Evolutionary conservation across 2,113 vertebrate species (phyloP), one percentile per base, ranked within the genome.

Genomic region (Puffinus mauretanicus): DNA sequence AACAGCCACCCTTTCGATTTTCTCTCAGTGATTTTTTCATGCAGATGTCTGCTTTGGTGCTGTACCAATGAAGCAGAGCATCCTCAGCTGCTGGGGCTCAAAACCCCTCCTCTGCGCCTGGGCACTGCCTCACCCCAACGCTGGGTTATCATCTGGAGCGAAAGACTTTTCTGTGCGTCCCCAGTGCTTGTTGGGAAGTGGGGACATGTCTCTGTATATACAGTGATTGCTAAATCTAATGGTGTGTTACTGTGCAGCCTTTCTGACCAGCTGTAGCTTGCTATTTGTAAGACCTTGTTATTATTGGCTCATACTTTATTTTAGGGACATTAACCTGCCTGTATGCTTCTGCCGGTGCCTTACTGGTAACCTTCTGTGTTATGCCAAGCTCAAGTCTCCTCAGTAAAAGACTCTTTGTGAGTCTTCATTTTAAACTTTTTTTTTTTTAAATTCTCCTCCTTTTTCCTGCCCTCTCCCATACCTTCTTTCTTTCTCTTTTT

Each of bases 241-340:
- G 47, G 32, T 47, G 55, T 94, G 84, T 78, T 88, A 44, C 57
- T 55, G 19, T 57, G 77, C 69, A 92, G 86, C 32, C 84, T 89
- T 92, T 90, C 89, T 89, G 54, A 86, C 36, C 62, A 89, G 86
- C 82, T 87, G 54, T 40, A 93, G 11, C 9, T 76, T 94, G 64
- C 78, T 94, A 18, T 88, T 88, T 70, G 42, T 70, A 90, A 81
- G 84, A 81, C 51, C 54, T 76, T 94, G 66, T 96, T 96, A 86
- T 91, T 90, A 67, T 64, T 94, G 94, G 90, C 70, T 92, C n/a
- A 52, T 72, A 73, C 54, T 94, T 93, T 94, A 77, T 96, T 94
- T 88, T 81, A 94, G 85, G 93, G 93, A 85, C 54, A 91, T 87
- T 95, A 95, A 95, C 92, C 87, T 98, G 90, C 76, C 82, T 67